Base-by-base conservation (phyloP, 2,797 vertebrate species). In the Gambelia wislizenii region DNA sequence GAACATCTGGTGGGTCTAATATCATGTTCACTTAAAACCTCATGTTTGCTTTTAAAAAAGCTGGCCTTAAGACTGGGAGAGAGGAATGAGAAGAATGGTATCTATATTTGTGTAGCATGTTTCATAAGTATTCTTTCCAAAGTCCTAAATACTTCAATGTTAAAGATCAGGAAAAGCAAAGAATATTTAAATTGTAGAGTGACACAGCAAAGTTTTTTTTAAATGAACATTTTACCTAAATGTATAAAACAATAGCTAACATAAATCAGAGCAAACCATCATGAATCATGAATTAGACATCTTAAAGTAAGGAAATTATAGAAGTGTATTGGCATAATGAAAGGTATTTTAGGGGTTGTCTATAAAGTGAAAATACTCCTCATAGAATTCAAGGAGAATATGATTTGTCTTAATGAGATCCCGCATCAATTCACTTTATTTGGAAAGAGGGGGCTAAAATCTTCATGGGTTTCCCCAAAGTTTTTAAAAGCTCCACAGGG, bases 291-390 rank as follows among this genome's bases (percentile, higher is more conserved):
- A 16, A 61, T 8, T 12, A 75, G 22, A 61, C 9, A 49, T 39
- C 13, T 47, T 49, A 88, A 75, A 88, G 42, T 59, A 20, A 59
- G 54, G 67, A 14, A 44, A 83, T 77, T 89, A 69, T 69, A 78
- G 3, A 18, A 16, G 27, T 78, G 67, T 54, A n/a, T 39, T 81
- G 39, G 61, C 49, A 84, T 85, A 74, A 74, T 3, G 47, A 87
- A 91, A 91, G 25, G 1, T 0, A 86, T 0, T 27, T 85, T 61
- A n/a, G n/a, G n/a, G n/a, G n/a, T n/a, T n/a, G n/a, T n/a, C n/a
- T n/a, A n/a, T n/a, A n/a, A n/a, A n/a, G n/a, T n/a, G n/a, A n/a
- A n/a, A n/a, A n/a, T n/a, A n/a, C n/a, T n/a, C n/a, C n/a, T n/a
- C n/a, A n/a, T n/a, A n/a, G n/a, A n/a, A n/a, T n/a, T n/a, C n/a